Conservation (phyloP, 2,113 vertebrate species). For the Dromaius novaehollandiae region DNA sequence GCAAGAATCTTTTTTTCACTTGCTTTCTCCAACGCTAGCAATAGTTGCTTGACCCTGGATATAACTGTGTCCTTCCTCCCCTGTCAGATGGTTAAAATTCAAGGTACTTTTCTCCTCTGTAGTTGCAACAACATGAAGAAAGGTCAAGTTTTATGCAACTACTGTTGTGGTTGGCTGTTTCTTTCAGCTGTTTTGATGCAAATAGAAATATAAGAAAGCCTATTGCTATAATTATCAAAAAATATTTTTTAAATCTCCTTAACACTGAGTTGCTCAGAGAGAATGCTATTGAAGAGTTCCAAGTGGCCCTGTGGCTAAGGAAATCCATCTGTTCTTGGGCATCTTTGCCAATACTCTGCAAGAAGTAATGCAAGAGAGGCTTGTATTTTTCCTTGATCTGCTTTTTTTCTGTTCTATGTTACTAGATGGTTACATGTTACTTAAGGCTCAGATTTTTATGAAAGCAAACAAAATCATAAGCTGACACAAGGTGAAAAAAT, state of each 20-base stretch:
- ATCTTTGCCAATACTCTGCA: neutral
- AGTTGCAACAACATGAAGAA: neutral
- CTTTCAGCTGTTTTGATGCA: neutral
- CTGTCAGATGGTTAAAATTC: neutral
- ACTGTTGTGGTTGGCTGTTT: neutral
- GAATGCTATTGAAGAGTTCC: slow-evolving; percentile 26
- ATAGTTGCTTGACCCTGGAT: neutral
- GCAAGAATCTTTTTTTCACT: neutral
- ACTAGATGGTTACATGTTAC: neutral
- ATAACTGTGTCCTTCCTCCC: neutral
- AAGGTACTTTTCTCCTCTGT: neutral
- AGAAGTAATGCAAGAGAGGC: neutral
- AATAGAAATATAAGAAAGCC: neutral
- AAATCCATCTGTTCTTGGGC: slow-evolving; percentile 31
- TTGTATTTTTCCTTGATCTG: neutral
- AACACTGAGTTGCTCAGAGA: slow-evolving; percentile 52
- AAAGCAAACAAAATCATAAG: neutral
- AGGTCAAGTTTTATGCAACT: neutral
- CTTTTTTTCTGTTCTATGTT: neutral
- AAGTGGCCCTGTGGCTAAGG: slow-evolving; percentile 24
- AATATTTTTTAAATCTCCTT: slow-evolving; percentile 37
- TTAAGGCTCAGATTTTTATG: neutral
- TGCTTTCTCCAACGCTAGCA: neutral
- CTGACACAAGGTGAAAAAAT: neutral
- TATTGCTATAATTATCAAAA: neutral